Evolutionary conservation across 92 coral and sea anemone species (phyloP).

Genomic region (Palythoa grandis): DNA sequence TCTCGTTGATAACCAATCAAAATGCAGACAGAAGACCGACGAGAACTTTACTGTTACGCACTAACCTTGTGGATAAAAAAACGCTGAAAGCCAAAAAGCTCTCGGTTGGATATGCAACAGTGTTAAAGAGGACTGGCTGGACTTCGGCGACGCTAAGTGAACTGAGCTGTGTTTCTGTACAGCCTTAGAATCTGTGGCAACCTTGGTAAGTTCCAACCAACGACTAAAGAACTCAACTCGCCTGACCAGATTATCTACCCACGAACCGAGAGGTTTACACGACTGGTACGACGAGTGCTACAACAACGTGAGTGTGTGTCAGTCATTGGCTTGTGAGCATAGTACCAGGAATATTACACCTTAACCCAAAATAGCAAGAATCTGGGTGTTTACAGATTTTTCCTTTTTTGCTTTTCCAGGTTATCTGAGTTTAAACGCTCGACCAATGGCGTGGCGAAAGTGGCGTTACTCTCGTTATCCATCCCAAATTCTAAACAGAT

Average conservation of each 20-base stretch:
- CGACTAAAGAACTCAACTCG: slow-evolving; percentile 85
- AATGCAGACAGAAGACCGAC: not conserved
- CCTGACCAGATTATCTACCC: slow-evolving; percentile 88
- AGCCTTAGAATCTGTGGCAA: slow-evolving; percentile 46
- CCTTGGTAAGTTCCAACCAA: slow-evolving; percentile 74
- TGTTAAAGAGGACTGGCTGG: slow-evolving; percentile 56
- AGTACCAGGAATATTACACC: no score
- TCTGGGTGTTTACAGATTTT: no score
- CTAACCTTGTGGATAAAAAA: slow-evolving; percentile 96
- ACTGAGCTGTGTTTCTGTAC: slow-evolving; percentile 54
- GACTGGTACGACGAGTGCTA: slow-evolving; percentile 89
- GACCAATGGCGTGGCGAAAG: no score
- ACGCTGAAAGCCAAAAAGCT: slow-evolving; percentile 97
- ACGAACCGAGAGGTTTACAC: slow-evolving; percentile 91
- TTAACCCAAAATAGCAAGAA: no score
- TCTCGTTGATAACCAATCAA: no score
- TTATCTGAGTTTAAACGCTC: no score
- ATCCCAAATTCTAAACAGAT: no score
- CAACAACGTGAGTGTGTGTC: not conserved
- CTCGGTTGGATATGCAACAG: slow-evolving; percentile 73
- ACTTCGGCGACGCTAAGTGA: slow-evolving; percentile 40
- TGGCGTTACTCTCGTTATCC: no score
- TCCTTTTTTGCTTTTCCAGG: no score
- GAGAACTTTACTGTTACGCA: not conserved
- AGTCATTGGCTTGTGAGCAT: not conserved